phyloP scores from a whole-genome alignment of 2,888 invertebrate species.

The Synanthedon vespiformis region DNA sequence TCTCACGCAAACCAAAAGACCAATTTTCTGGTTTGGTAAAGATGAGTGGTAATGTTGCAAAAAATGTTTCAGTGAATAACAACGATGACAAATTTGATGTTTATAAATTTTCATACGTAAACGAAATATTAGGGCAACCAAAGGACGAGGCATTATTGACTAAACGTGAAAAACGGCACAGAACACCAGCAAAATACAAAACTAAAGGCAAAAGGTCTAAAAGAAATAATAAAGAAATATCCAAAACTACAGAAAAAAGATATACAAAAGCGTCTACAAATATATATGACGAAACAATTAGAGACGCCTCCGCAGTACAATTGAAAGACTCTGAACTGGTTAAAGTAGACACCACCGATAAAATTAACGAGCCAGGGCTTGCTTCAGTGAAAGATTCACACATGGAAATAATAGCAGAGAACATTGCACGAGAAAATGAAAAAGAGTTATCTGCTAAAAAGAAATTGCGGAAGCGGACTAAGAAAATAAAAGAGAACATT shows the following conservation, averaged over 20 bases:
- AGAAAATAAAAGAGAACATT: conserved; percentile 7
- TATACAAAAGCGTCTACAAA: conserved; percentile 9
- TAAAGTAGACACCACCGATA: background rate
- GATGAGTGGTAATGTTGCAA: no score
- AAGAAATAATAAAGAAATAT: no score
- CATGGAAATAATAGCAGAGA: conserved; percentile 31
- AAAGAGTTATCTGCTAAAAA: conserved; percentile 4
- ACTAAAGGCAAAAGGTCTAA: no score
- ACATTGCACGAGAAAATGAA: conserved; percentile 3
- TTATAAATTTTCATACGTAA: background rate
- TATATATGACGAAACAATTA: conserved; percentile 42
- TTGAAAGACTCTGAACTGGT: conserved; percentile 26
- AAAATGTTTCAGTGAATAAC: no score
- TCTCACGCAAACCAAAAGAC: no score
- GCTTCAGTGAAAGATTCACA: conserved; percentile 13
- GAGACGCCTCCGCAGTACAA: conserved; percentile 20
- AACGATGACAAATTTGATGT: no score
- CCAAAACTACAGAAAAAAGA: conserved; percentile 1
- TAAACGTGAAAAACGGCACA: no score
- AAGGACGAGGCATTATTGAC: no score
- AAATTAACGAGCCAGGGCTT: conserved; percentile 17
- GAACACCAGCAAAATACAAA: no score
- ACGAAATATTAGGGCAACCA: background rate
- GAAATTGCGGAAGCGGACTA: conserved; percentile 11
- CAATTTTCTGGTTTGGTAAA: no score